Evolutionary conservation across 2,113 vertebrate genomes (phyloP).

Genomic region (Malurus elegans): DNA sequence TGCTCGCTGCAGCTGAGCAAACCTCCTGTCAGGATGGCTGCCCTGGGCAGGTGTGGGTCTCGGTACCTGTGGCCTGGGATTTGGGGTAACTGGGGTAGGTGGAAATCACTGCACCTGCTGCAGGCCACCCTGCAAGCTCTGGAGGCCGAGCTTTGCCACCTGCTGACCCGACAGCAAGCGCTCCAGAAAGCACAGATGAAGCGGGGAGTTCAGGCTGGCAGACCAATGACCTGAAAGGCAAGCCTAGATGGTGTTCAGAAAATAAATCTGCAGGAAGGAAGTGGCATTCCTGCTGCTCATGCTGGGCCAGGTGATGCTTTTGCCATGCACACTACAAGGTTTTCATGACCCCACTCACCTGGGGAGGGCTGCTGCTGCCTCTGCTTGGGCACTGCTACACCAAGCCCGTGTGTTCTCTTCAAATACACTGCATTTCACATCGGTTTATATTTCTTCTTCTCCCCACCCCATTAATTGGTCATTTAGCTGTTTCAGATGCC

Average conservation of each 20-base stretch:
- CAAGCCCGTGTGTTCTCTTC: background rate
- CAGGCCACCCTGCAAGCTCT: background rate
- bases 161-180: background rate
- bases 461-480: background rate
- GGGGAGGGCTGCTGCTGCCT: background rate
- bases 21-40: background rate
- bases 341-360: background rate
- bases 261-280: background rate
- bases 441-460: background rate
- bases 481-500: background rate
- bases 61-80: background rate
- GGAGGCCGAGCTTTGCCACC: background rate
- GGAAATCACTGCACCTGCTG: background rate
- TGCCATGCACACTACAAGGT: fast-evolving
- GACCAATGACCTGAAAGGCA: background rate
- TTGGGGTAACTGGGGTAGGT: background rate
- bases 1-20: background rate
- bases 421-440: background rate
- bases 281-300: background rate
- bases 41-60: background rate
- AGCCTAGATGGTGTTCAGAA: background rate
- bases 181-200: background rate
- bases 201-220: background rate
- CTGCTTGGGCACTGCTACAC: background rate
- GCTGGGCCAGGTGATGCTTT: background rate